phyloP scores from a whole-genome alignment of 2,888 invertebrate genomes.

The Eupsilia transversa region DNA sequence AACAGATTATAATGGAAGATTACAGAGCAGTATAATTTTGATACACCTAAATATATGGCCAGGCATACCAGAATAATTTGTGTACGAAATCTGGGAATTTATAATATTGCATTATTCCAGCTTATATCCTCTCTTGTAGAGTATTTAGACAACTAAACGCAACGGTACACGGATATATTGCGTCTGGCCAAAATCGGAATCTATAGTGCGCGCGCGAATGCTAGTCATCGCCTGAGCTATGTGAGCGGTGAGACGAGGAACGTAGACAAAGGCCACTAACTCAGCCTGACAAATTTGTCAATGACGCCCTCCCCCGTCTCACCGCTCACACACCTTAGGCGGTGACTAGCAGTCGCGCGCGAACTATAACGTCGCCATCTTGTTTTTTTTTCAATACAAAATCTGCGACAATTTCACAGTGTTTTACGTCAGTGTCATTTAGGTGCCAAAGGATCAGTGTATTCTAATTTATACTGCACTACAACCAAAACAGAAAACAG shows the following conservation, averaged over 20 bases:
- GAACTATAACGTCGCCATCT: not conserved
- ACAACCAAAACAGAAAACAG: conserved; percentile 1
- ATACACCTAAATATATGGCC: not conserved
- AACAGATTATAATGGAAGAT: not conserved
- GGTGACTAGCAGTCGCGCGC: no score
- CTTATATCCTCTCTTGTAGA: not conserved
- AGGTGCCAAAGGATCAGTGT: not conserved
- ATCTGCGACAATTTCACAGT: not conserved
- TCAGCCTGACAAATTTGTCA: no score
- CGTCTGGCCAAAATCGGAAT: not conserved
- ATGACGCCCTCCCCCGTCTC: no score
- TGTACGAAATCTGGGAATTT: not conserved
- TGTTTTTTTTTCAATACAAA: not conserved
- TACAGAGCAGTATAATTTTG: not conserved
- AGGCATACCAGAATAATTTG: not conserved
- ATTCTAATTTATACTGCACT: not conserved
- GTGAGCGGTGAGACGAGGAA: no score
- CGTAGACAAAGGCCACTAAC: no score
- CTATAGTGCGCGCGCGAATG: no score
- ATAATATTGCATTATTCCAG: not conserved
- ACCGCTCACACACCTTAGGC: no score
- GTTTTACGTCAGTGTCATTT: not conserved
- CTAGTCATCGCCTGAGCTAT: no score
- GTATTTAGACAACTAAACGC: no score
- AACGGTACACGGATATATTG: no score